Percentiles rank a stretch among this genome's conserved stretches.
Conservation (phyloP, 2,113 vertebrate genomes). For the Lepisosteus osseus region DNA sequence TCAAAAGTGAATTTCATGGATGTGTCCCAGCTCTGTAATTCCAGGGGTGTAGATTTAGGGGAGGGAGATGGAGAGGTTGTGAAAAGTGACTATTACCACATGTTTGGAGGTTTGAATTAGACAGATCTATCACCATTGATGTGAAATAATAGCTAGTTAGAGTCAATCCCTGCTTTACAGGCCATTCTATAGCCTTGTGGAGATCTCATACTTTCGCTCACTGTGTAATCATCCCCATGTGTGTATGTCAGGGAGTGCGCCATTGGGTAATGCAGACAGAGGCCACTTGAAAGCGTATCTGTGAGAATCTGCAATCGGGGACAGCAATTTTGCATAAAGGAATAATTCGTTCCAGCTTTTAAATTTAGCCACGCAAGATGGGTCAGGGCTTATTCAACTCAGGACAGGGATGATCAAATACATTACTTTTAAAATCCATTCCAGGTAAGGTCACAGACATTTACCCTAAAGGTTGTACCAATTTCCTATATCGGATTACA, state of each 20-base stretch:
- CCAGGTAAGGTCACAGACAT: not conserved
- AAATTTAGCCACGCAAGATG: slow-evolving; percentile 49
- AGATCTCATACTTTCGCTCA: slow-evolving; percentile 15
- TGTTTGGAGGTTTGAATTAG: slow-evolving; percentile 23
- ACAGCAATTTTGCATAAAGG: slow-evolving; percentile 58
- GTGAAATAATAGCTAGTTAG: slow-evolving; percentile 32
- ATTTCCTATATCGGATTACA: too few species aligned
- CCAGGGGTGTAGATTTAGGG: slow-evolving; percentile 15
- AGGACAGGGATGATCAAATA: slow-evolving; percentile 52
- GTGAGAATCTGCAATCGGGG: slow-evolving; percentile 67
- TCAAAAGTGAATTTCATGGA: slow-evolving; percentile 19
- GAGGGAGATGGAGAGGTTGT: not conserved
- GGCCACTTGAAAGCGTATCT: slow-evolving; percentile 69
- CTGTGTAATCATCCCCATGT: slow-evolving; percentile 67
- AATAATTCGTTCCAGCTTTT: slow-evolving; percentile 71
- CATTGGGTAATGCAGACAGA: slow-evolving; percentile 54
- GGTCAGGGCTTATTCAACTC: slow-evolving; percentile 50
- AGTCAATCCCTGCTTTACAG: not conserved
- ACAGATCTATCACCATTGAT: slow-evolving; percentile 20
- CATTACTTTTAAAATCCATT: not conserved
- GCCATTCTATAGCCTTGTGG: not conserved
- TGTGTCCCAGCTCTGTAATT: slow-evolving; percentile 28
- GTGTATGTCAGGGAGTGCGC: slow-evolving; percentile 52
- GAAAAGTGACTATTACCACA: slow-evolving; percentile 26
- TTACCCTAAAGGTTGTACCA: too few species aligned